phyloP scores from a whole-genome alignment of 2,888 invertebrate genomes.

The Drosophila mayaguana region DNA sequence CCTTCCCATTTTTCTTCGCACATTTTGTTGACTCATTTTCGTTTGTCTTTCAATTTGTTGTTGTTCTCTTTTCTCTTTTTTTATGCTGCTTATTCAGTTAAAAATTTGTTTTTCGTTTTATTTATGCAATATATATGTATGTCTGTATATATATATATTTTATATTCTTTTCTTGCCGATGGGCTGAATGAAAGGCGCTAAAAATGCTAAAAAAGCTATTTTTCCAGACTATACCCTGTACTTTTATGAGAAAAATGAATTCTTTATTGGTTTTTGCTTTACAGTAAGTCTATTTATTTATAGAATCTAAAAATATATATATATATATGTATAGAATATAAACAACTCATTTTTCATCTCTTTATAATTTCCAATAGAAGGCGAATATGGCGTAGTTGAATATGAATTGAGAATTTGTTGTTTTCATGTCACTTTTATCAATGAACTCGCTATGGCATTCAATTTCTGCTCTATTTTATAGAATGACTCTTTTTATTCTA shows the following conservation, averaged over 20 bases:
- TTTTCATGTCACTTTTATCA: no score
- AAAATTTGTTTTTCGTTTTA: constrained; percentile 15
- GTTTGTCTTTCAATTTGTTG: constrained; percentile 23
- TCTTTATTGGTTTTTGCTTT: not conserved
- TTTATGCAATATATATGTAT: constrained; percentile 36
- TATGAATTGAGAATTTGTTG: no score
- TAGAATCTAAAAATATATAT: not conserved
- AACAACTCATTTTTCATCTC: not conserved
- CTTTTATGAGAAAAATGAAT: not conserved
- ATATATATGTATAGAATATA: not conserved
- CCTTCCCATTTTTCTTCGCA: constrained; percentile 38
- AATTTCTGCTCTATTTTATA: no score
- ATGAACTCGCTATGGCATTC: no score
- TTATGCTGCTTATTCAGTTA: constrained; percentile 39
- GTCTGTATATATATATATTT: constrained; percentile 1
- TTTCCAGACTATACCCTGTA: constrained; percentile 4
- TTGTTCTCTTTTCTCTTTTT: constrained; percentile 3
- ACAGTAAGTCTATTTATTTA: no score
- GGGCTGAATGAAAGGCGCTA: constrained; percentile 43
- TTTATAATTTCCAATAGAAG: no score
- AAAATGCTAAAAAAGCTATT: constrained; percentile 37
- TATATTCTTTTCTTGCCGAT: constrained; percentile 13
- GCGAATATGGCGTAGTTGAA: no score
- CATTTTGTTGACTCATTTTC: constrained; percentile 41
- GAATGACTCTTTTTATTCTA: no score